Conservation (phyloP, 1,140 invertebrate genomes). For the Achroia grisella region DNA sequence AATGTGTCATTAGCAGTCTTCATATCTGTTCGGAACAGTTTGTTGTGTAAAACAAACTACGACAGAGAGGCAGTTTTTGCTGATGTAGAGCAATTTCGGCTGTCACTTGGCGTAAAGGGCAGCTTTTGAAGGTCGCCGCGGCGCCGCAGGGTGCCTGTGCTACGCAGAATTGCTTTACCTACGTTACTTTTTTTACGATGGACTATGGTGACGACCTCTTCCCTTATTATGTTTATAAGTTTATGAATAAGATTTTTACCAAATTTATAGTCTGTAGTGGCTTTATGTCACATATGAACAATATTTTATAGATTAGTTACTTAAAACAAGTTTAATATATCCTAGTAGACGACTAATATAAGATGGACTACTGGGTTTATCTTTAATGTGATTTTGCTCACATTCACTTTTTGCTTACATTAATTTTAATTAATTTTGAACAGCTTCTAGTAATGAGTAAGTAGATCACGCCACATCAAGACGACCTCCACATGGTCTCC, state of each 20-base stretch:
- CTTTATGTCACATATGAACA: no score
- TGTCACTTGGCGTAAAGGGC: slow-evolving; percentile 46
- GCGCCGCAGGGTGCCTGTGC: slow-evolving; percentile 40
- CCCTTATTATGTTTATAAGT: background rate
- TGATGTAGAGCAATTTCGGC: slow-evolving; percentile 57
- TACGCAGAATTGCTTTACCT: slow-evolving; percentile 53
- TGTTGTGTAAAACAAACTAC: slow-evolving; percentile 67
- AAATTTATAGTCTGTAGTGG: slow-evolving; percentile 11
- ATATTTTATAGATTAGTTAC: no score
- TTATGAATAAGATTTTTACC: slow-evolving; percentile 5
- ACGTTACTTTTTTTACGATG: slow-evolving; percentile 37
- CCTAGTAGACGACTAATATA: no score
- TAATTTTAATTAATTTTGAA: no score
- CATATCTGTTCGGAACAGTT: slow-evolving; percentile 29
- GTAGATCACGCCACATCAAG: no score
- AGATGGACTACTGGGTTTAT: no score
- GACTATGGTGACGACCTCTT: slow-evolving; percentile 8
- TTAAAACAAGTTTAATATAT: no score
- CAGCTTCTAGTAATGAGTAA: no score
- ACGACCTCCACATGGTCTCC: no score
- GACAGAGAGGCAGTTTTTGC: slow-evolving; percentile 40
- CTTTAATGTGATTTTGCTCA: no score
- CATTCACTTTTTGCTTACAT: no score
- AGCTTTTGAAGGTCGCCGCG: slow-evolving; percentile 47
- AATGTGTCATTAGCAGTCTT: slow-evolving; percentile 37